Base-by-base conservation (phyloP, 2,113 vertebrate genomes). In the Maccullochella peelii region DNA sequence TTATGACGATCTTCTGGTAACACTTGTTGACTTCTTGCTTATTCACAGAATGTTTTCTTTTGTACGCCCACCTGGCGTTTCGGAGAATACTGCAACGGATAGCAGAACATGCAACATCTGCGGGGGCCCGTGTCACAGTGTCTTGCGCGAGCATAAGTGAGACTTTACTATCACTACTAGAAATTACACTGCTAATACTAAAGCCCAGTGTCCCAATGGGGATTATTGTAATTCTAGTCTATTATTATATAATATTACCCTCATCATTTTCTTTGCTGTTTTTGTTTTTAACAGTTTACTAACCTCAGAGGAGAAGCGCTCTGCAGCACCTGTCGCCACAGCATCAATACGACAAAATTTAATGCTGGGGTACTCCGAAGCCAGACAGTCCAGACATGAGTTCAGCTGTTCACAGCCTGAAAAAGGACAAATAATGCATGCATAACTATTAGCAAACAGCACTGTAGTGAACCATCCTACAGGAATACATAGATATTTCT, bases 331-430 rank as follows among this genome's bases (percentile, higher is more conserved):
- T 0, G 97, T 97, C 25, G 95, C 88, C 12, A 95, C 95, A 44
- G 97, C 96, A 80, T 95, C 97, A 86, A 99, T 98, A 38, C 97
- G 97, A 85, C 98, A 99, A 77, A 99, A 99, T 89, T 96, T 99
- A 4, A 98, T 95, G 0, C 86, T 94, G 50, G 96, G 75, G 47
- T 99, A 98, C 81, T 98, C 97, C 0, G 88, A 68, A 0, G 97
- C 97, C 89, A 99, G 96, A 84, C 96, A 97, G 33, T 94, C 90
- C 86, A 99, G 88, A 89, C 97, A 97, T 23, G 85, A 95, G 92
- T 97, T 97, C 74, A 99, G 86, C 3, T 95, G 93, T 0, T 97
- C 95, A 0, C 98, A 99, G 76, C 97, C 93, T 94, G 81, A 47
- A 10, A 27, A 16, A 65, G 23, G 25, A 85, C 66, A 66, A 7